Evolutionary conservation across 2,113 vertebrate genomes (phyloP).

Genomic region (Elgaria multicarinata): DNA sequence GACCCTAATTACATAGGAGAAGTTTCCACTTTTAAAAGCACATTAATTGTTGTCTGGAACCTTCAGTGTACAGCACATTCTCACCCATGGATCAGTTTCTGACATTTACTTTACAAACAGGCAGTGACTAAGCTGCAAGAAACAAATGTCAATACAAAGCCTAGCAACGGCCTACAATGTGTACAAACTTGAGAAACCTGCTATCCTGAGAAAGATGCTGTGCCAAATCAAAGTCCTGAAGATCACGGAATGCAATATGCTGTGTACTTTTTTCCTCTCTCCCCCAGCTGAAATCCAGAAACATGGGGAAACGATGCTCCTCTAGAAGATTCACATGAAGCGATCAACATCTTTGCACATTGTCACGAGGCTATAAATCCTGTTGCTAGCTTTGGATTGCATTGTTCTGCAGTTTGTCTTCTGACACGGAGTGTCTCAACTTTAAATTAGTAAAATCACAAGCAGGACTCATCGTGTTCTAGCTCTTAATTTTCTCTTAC

Average conservation of each 20-base stretch:
- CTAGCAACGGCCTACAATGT: constrained; percentile 17
- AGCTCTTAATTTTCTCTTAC: constrained; percentile 71
- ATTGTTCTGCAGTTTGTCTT: constrained; percentile 71
- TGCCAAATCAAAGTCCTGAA: constrained; percentile 37
- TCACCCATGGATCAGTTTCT: constrained; percentile 33
- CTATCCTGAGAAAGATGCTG: not conserved
- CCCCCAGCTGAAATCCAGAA: constrained; percentile 31
- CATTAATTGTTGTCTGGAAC: constrained; percentile 24
- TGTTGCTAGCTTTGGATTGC: constrained; percentile 63
- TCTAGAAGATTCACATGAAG: constrained; percentile 53
- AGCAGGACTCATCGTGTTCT: constrained; percentile 76
- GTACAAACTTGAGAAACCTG: constrained; percentile 27
- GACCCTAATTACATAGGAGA: not conserved
- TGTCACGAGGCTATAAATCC: constrained; percentile 63
- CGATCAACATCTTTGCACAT: constrained; percentile 59
- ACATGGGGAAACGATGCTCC: constrained; percentile 21
- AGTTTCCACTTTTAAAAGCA: constrained; percentile 28
- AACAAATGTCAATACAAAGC: constrained; percentile 51
- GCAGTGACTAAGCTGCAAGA: constrained; percentile 41
- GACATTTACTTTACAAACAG: constrained; percentile 52
- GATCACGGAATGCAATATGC: not conserved
- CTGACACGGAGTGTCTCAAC: constrained; percentile 58
- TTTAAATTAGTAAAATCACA: constrained; percentile 76
- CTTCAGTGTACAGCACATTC: not conserved
- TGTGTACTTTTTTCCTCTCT: not conserved